phyloP scores from a whole-genome alignment of 1,140 invertebrate genomes.

The Coenobita brevimanus region DNA sequence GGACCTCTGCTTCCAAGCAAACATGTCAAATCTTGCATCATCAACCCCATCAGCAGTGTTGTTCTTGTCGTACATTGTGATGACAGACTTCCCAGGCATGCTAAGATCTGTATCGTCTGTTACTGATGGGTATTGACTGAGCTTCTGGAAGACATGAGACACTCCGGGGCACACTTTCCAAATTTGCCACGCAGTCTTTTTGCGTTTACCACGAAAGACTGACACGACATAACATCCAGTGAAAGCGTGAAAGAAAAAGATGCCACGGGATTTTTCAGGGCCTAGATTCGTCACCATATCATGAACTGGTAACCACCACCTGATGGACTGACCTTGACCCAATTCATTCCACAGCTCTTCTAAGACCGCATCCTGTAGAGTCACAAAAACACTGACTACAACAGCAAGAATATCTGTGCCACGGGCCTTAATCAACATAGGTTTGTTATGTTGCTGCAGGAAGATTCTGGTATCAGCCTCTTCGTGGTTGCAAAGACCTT shows the following conservation, averaged over 20 bases:
- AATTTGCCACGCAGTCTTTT: not conserved
- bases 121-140: not conserved
- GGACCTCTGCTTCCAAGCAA: not conserved
- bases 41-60: not conserved
- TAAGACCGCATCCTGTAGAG: not conserved
- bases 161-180: conserved; percentile 4
- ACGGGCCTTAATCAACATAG: conserved; percentile 2
- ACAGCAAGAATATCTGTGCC: conserved; percentile 6
- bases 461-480: conserved; percentile 17
- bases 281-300: conserved; percentile 9
- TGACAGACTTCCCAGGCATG: conserved; percentile 10
- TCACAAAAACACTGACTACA: conserved; percentile 16
- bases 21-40: not conserved
- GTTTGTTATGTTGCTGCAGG: not conserved
- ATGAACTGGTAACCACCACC: conserved; percentile 19
- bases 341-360: conserved; percentile 1
- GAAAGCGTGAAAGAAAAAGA: conserved; percentile 5
- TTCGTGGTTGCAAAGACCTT: conserved; percentile 22
- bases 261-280: not conserved
- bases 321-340: conserved; percentile 15
- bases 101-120: not conserved
- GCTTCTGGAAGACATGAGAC: not conserved
- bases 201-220: conserved; percentile 4
- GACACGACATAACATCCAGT: not conserved
- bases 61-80: conserved; percentile 8